Base-by-base conservation (phyloP, 1,140 invertebrate genomes). In the Caerostris extrusa region DNA sequence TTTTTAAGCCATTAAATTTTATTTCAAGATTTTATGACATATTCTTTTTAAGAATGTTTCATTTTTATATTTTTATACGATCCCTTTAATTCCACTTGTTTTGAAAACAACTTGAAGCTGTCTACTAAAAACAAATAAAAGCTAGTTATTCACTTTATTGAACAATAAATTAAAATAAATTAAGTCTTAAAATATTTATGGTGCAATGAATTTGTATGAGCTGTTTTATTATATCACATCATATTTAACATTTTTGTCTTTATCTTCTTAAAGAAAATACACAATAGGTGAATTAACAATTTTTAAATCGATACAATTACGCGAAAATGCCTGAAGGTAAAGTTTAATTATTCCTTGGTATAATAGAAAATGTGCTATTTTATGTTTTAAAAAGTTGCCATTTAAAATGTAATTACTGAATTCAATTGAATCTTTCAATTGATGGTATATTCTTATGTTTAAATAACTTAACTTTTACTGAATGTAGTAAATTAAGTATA, bases 111-210 rank as follows among this genome's bases (percentile, higher is more conserved):
- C 69, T 77, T 77, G 50, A 19, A 77, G 34, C 69, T 14, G 3
- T 50, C 34, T 10, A 10, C 3, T 77, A 77, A 10, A n/a, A 34
- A 34, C 19, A 53, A 77, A 50, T 53, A 77, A 77, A 77, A 12
- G 6, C 3, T 2, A 12, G 34, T 5, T 12, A 50, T 77, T 77
- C 19, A 34, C 12, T 50, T 77, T 50, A 53, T 77, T 77, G 69
- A 53, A 77, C 69, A 77, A 77, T 19, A 77, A 77, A 77, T 77
- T 71, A 71, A 77, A 53, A 77, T 77, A 4, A 3, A 77, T 77
- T 77, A 77, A 53, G 69, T 34, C 5, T 77, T 77, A 77, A 19
- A 77, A 77, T 50, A 50, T 77, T 3, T 10, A 50, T 77, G 50
- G 8, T 53, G 5, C 69, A 12, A 12, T 50, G 50, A 50, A 10